These are phyloP conservation scores for Cotesia glomerata DNA, from an alignment of 1,140 invertebrate species.

Conservation along the genomic window DNA sequence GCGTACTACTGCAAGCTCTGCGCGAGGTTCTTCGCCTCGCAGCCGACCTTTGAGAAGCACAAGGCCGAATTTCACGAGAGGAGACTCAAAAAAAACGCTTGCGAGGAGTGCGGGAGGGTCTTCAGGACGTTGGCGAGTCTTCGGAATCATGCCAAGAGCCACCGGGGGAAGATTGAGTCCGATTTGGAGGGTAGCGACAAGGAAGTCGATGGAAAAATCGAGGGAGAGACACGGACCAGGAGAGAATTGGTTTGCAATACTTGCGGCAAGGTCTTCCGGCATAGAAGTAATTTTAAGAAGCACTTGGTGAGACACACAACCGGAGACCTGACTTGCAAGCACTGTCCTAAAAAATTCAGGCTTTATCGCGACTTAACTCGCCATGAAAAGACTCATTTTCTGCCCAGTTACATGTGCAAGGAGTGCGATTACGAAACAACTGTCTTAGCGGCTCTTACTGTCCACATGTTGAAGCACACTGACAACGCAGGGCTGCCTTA, in stretches of 20 bases:
- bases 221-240: constrained; percentile 40
- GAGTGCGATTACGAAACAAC: constrained; percentile 61
- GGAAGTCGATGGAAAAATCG: background rate
- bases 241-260: constrained; percentile 52
- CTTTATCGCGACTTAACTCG: constrained; percentile 55
- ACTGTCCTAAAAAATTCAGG: constrained; percentile 57
- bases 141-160: constrained; percentile 54
- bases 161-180: constrained; percentile 29
- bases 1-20: constrained; percentile 52
- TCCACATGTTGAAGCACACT: constrained; percentile 55
- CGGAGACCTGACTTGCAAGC: constrained; percentile 55
- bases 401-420: constrained; percentile 56
- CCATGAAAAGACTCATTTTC: constrained; percentile 61
- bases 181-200: constrained; percentile 26
- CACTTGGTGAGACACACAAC: constrained; percentile 53
- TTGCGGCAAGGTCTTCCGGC: constrained; percentile 56
- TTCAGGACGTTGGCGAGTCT: constrained; percentile 48
- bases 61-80: constrained; percentile 43
- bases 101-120: constrained; percentile 49
- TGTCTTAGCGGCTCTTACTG: constrained; percentile 51
- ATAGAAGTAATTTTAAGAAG: constrained; percentile 58
- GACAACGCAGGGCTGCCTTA: constrained; percentile 64
- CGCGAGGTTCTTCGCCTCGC: constrained; percentile 45
- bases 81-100: constrained; percentile 48
- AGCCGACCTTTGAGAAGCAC: constrained; percentile 46